Evolutionary conservation across 2,888 invertebrate genomes (phyloP).

Genomic region (Parascotia fuliginaria): DNA sequence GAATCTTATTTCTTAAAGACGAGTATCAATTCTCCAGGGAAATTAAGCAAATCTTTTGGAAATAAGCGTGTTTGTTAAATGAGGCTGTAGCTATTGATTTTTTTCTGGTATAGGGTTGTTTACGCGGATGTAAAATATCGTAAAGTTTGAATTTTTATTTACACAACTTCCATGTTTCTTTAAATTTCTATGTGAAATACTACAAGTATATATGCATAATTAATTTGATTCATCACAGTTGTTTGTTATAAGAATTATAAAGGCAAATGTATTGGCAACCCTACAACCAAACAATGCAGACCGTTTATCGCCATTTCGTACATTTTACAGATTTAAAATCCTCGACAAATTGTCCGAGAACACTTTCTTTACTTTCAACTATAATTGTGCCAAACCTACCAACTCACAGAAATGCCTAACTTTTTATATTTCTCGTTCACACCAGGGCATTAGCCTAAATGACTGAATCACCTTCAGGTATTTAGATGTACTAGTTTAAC

Average conservation of each 20-base stretch:
- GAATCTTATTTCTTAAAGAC: no score
- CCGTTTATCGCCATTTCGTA: conserved; percentile 46
- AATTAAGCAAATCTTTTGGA: no score
- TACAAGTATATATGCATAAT: no score
- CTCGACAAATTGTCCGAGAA: conserved; percentile 32
- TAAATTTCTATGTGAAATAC: no score
- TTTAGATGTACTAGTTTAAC: conserved; percentile 18
- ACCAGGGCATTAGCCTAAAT: conserved; percentile 32
- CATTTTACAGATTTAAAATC: conserved; percentile 28
- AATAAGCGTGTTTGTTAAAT: no score
- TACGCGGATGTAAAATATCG: no score
- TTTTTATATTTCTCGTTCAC: conserved; percentile 5
- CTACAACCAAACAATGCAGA: conserved; percentile 49
- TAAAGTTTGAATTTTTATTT: no score
- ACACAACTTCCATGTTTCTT: no score
- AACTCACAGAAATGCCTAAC: conserved; percentile 17
- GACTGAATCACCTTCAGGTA: conserved; percentile 22
- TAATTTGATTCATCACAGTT: no score
- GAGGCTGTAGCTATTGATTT: no score
- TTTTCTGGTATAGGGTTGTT: no score
- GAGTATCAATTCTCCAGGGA: no score
- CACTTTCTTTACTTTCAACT: conserved; percentile 58
- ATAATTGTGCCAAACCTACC: conserved; percentile 42
- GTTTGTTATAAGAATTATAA: neutral
- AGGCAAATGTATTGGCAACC: conserved; percentile 15